Conservation (phyloP, 2,888 invertebrate species). For the Netelia inedita region DNA sequence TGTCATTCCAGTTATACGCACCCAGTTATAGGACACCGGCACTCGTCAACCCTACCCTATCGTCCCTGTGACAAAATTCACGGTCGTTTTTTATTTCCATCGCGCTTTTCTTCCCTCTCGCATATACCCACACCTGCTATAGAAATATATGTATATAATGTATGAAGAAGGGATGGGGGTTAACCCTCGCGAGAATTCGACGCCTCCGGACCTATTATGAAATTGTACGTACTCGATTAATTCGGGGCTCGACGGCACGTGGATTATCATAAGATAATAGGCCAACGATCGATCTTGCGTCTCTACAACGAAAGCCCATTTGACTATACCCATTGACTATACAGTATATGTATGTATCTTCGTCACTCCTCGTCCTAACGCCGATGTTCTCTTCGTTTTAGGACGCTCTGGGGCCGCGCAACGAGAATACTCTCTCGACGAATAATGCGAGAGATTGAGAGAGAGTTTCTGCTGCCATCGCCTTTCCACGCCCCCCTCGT, state of each 20-base stretch:
- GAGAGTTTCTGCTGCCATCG: conserved; percentile 14
- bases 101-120: conserved; percentile 49
- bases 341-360: conserved; percentile 20
- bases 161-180: conserved; percentile 64
- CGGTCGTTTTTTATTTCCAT: conserved; percentile 39
- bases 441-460: conserved; percentile 48
- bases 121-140: conserved; percentile 17
- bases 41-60: conserved; percentile 48
- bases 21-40: conserved; percentile 70
- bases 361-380: conserved; percentile 45
- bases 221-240: conserved; percentile 85
- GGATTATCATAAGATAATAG: conserved; percentile 84
- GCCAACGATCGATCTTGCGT: conserved; percentile 65
- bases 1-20: conserved; percentile 83
- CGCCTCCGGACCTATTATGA: conserved; percentile 79
- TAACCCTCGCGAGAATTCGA: conserved; percentile 70
- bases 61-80: conserved; percentile 41
- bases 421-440: conserved; percentile 52
- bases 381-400: conserved; percentile 57
- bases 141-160: conserved; percentile 66
- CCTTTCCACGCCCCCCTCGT: conserved; percentile 51
- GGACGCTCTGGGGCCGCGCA: conserved; percentile 36
- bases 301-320: conserved; percentile 33
- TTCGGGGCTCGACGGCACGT: conserved; percentile 78
- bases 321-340: neutral